Conservation (phyloP, 1,140 invertebrate species). For the Heliconius melpomene region DNA sequence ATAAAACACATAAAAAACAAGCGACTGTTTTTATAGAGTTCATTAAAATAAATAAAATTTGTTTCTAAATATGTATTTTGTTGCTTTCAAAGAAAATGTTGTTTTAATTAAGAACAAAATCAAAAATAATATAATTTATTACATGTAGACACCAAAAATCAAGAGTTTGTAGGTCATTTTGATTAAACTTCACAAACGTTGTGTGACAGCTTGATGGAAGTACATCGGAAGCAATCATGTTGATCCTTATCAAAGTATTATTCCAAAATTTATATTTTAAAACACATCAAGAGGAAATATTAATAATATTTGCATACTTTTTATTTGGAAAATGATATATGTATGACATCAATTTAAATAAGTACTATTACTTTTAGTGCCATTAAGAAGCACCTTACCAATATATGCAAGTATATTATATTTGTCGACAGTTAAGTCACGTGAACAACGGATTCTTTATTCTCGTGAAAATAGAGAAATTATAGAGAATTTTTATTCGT, state of each 20-base stretch:
- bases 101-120: neutral
- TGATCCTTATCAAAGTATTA: constrained; percentile 32
- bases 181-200: constrained; percentile 30
- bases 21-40: neutral
- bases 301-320: too few relatives aligned
- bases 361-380: neutral
- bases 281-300: neutral
- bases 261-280: neutral
- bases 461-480: neutral
- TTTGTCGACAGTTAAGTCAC: neutral
- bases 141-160: neutral
- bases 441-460: neutral
- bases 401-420: neutral
- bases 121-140: constrained; percentile 4
- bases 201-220: constrained; percentile 38
- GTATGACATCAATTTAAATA: neutral
- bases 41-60: neutral
- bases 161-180: constrained; percentile 34
- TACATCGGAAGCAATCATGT: constrained; percentile 36
- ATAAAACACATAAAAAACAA: neutral
- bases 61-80: neutral
- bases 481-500: neutral
- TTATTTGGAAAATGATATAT: too few relatives aligned
- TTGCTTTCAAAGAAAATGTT: neutral
- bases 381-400: neutral